Percentiles rank a stretch among this genome's conserved stretches.
phyloP scores from a whole-genome alignment of 1,140 invertebrate species.

The Drosophila subpulchrella region DNA sequence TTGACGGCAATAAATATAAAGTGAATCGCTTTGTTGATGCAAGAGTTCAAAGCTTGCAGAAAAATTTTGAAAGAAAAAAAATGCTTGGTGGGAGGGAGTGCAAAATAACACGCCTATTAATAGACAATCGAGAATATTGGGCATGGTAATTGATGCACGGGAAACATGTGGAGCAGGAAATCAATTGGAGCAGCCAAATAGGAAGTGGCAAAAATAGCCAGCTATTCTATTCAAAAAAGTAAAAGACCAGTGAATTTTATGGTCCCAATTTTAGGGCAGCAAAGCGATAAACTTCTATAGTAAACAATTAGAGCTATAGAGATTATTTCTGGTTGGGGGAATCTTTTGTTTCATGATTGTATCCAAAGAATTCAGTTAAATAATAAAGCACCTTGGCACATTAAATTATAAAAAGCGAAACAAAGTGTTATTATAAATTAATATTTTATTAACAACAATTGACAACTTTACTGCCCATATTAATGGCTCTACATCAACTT shows the following conservation, averaged over 20 bases:
- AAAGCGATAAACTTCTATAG: neutral
- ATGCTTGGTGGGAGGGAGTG: neutral
- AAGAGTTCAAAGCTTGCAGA: conserved; percentile 69
- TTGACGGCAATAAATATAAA: conserved; percentile 74
- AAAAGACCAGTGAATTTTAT: conserved; percentile 19
- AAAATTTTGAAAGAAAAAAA: conserved; percentile 10
- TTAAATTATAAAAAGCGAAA: neutral
- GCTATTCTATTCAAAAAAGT: conserved; percentile 2
- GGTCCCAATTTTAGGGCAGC: conserved; percentile 8
- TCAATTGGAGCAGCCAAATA: conserved; percentile 23
- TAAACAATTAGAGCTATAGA: neutral
- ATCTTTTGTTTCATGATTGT: neutral
- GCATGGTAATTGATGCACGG: conserved; percentile 31
- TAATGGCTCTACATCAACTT: neutral
- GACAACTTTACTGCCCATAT: conserved; percentile 2
- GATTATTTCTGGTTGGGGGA: neutral
- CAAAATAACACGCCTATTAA: conserved; percentile 14
- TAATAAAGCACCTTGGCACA: too few species aligned
- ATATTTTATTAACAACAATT: neutral
- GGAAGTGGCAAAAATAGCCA: conserved; percentile 10
- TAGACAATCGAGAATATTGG: conserved; percentile 15
- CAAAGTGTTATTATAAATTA: neutral
- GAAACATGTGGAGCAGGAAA: conserved; percentile 40
- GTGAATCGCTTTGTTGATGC: conserved; percentile 68
- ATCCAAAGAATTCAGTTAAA: neutral